A percentile compares a stretch with the other conserved stretches of the same genome.
phyloP scores from a whole-genome alignment of 2,888 invertebrate species.

The Terebella lapidaria region DNA sequence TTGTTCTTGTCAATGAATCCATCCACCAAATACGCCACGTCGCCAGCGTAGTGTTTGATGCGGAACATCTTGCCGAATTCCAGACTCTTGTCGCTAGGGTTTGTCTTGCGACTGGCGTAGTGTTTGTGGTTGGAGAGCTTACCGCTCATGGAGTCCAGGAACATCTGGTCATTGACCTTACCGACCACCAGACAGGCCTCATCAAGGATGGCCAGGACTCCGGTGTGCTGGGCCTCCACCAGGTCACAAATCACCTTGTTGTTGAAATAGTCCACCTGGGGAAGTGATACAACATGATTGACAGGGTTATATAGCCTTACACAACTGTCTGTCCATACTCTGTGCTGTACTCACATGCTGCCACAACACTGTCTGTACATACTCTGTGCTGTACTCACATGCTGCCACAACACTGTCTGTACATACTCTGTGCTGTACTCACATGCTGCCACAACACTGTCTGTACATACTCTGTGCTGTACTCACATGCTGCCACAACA shows the following conservation, averaged over 20 bases:
- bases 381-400: too few relatives aligned
- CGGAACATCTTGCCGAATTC: not conserved
- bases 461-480: too few relatives aligned
- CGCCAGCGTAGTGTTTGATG: constrained; percentile 84
- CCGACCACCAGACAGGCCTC: constrained; percentile 96
- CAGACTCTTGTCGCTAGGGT: not conserved
- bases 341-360: too few relatives aligned
- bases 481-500: too few relatives aligned
- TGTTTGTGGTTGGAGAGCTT: constrained; percentile 80
- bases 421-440: too few relatives aligned
- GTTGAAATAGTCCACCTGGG: constrained; percentile 84
- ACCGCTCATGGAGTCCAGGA: constrained; percentile 88
- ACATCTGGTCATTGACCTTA: constrained; percentile 74
- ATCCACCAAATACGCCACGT: constrained; percentile 82
- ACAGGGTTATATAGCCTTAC: too few relatives aligned
- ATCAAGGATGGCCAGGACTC: constrained; percentile 86
- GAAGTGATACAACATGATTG: not conserved
- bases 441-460: too few relatives aligned
- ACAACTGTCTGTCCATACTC: too few relatives aligned
- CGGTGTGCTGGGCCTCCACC: constrained; percentile 88
- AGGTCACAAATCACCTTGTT: constrained; percentile 75
- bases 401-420: too few relatives aligned
- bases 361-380: too few relatives aligned
- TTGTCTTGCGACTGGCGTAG: constrained; percentile 65
- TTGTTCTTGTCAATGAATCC: constrained; percentile 97